Conservation (phyloP, 2,888 invertebrate genomes). For the Leptopilina drosophilae region DNA sequence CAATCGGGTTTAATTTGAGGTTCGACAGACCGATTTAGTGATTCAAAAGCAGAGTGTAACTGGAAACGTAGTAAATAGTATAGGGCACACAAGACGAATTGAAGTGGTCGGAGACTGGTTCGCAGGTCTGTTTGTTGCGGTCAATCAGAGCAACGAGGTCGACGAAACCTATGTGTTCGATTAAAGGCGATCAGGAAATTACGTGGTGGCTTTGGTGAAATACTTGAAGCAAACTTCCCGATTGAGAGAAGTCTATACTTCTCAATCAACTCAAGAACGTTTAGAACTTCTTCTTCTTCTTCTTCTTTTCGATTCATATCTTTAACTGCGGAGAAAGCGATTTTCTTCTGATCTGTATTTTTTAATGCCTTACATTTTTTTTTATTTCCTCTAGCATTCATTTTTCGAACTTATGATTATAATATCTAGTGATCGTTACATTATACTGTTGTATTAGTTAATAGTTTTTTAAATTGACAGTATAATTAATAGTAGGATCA, state of each 20-base stretch:
- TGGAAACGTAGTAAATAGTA: conserved; percentile 18
- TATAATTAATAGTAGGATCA: too few relatives aligned
- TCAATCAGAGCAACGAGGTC: conserved; percentile 42
- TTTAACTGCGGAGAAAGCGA: neutral
- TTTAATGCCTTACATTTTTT: too few relatives aligned
- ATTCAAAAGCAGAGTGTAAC: conserved; percentile 38
- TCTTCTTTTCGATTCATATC: neutral
- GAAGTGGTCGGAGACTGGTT: conserved; percentile 32
- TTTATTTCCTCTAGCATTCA: too few relatives aligned
- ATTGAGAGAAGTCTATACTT: conserved; percentile 2
- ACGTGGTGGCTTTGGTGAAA: conserved; percentile 37
- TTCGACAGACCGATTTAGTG: conserved; percentile 37
- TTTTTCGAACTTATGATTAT: too few relatives aligned
- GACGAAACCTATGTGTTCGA: conserved; percentile 40
- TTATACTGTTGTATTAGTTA: too few relatives aligned
- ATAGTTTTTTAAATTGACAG: too few relatives aligned
- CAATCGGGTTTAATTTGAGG: conserved; percentile 13
- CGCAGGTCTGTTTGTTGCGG: conserved; percentile 41
- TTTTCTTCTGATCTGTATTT: too few relatives aligned
- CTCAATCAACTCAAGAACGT: conserved; percentile 21
- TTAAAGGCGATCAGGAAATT: conserved; percentile 39
- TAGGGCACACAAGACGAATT: conserved; percentile 37
- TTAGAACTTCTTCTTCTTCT: neutral
- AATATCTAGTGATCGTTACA: too few relatives aligned
- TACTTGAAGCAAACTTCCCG: conserved; percentile 24